Base-by-base conservation (phyloP, 2,797 vertebrate species). In the Sciaenops ocellatus region DNA sequence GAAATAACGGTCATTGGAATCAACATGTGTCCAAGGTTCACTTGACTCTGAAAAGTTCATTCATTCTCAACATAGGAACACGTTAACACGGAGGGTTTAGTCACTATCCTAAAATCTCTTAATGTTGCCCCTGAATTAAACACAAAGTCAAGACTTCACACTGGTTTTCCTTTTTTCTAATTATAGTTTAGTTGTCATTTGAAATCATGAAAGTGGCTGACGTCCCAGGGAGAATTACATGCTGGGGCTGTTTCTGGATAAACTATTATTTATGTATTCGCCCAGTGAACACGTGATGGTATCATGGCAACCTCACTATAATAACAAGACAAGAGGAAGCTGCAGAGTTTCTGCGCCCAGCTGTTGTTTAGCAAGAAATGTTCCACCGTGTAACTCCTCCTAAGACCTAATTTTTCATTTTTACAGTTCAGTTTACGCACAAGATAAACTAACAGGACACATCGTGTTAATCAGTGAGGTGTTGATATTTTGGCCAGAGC, bases 61-160 rank as follows among this genome's bases (percentile, higher is more conserved):
- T 44, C 51, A 67, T 64, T 57, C 22, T 71, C 28, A 22, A 20
- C 60, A 46, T 66, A 76, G 74, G 44, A 77, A 76, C 3, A 24
- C 13, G 38, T 56, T 65, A 44, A 71, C 52, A 52, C 30, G 2
- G 17, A 68, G 63, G 26, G 18, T 69, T 69, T 2, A 24, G 44
- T 18, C 60, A 47, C n/a, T 7, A 10, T 69, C 44, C 30, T 59
- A 12, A 59, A 51, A n/a, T 52, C 24, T 24, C 11, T 3, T 51
- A 5, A 24, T 48, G 50, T 54, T 77, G 41, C 24, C 62, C 50
- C 51, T 30, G 16, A 64, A 38, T 74, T 55, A 61, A 76, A 79
- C 34, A 38, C 34, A n/a, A 42, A 56, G 22, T 65, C n/a, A 54
- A 67, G 51, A 63, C n/a, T 26, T 59, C 12, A n/a, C 24, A 26